Evolutionary conservation across 2,113 vertebrate species (phyloP).

Genomic region (Oophaga pumilio): DNA sequence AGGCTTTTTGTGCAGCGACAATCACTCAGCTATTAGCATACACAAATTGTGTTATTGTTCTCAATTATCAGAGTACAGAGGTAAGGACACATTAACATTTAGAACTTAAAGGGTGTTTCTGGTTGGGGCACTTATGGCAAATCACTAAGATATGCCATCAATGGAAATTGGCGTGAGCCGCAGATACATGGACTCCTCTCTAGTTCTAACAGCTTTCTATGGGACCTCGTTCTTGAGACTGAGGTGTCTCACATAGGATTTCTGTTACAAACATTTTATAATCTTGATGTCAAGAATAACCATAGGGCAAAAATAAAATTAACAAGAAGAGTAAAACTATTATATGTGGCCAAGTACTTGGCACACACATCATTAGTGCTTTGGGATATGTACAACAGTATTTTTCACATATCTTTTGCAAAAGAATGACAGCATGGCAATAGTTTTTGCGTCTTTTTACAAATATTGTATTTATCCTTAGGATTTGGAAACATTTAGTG

Average conservation of each 20-base stretch:
- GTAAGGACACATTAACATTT: too few species aligned
- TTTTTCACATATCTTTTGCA: neutral
- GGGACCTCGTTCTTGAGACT: too few species aligned
- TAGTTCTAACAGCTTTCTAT: too few species aligned
- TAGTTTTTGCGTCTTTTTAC: neutral
- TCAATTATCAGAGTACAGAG: too few species aligned
- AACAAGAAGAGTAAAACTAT: neutral
- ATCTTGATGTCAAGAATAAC: neutral
- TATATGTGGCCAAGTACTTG: neutral
- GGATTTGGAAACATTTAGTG: conserved; percentile 66
- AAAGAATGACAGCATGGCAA: neutral
- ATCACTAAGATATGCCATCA: too few species aligned
- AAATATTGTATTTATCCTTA: neutral
- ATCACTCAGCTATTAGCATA: too few species aligned
- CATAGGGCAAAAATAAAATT: neutral
- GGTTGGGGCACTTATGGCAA: too few species aligned
- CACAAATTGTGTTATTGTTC: too few species aligned
- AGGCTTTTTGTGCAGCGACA: too few species aligned
- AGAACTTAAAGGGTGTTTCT: too few species aligned
- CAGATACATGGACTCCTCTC: too few species aligned
- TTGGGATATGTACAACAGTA: neutral
- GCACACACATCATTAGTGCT: neutral
- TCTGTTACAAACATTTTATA: neutral
- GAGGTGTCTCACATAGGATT: neutral
- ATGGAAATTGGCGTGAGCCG: too few species aligned